phyloP scores from a whole-genome alignment of 2,113 vertebrate genomes.

The Micronycteris hirsuta region DNA sequence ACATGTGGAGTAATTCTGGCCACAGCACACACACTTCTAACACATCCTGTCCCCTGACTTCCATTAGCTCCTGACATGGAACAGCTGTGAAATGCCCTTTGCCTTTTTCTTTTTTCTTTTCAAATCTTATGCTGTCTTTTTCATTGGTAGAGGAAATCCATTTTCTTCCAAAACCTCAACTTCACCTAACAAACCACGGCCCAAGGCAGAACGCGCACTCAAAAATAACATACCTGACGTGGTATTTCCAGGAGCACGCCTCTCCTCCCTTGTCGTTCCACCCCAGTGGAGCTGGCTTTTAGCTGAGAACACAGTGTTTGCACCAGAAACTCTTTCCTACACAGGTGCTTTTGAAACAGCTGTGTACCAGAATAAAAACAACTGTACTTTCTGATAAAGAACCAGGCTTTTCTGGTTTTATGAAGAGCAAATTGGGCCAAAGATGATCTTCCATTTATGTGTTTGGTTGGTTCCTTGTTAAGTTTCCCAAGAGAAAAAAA shows the following conservation, averaged over 20 bases:
- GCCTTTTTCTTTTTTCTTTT: not conserved
- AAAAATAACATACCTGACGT: not conserved
- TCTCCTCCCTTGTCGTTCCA: not conserved
- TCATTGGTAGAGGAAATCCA: not conserved
- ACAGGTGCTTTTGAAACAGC: conserved; percentile 24
- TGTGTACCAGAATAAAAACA: not conserved
- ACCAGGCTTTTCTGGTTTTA: not conserved
- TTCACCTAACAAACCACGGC: not conserved
- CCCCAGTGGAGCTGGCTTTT: not conserved
- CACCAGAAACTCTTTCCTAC: not conserved
- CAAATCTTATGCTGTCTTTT: not conserved
- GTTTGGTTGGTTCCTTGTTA: not conserved
- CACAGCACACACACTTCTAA: not conserved
- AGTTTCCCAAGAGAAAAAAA: not conserved
- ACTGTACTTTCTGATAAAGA: not conserved
- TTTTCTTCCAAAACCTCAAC: not conserved
- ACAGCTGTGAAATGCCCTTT: not conserved
- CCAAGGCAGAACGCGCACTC: not conserved
- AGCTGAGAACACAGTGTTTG: not conserved
- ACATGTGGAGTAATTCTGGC: not conserved
- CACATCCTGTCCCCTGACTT: not conserved
- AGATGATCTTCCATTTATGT: not conserved
- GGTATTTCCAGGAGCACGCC: not conserved
- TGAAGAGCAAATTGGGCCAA: conserved; percentile 1
- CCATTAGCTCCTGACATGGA: not conserved